phyloP scores from a whole-genome alignment of 2,113 vertebrate genomes.

The Galemys pyrenaicus region DNA sequence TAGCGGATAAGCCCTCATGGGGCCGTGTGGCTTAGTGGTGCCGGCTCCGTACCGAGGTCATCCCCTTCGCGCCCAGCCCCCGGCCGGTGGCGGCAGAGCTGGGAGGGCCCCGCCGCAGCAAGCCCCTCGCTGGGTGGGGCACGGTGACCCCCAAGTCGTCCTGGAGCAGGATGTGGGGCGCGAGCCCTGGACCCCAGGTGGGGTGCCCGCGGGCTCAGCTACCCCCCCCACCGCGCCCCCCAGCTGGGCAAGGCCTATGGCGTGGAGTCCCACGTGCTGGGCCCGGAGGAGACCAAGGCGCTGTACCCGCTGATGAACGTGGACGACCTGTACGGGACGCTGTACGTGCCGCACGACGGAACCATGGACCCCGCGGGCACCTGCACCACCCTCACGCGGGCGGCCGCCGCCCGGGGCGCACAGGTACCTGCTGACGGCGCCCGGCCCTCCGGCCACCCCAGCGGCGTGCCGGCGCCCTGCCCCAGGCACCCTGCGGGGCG shows the following conservation, averaged over 20 bases:
- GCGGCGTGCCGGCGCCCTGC: no score
- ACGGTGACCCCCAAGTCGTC: fast-evolving
- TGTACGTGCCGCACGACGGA: slow-evolving; percentile 96
- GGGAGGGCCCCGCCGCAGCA: no score
- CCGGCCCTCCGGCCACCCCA: background rate
- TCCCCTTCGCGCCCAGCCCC: no score
- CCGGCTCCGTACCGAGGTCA: fast-evolving
- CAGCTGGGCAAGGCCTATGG: slow-evolving; percentile 97
- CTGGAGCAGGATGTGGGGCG: no score
- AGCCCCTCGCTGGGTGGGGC: background rate
- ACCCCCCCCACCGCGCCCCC: fast-evolving
- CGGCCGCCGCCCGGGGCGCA: slow-evolving; percentile 91
- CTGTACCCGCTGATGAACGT: slow-evolving; percentile 97
- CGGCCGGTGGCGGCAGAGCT: no score
- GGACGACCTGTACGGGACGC: slow-evolving; percentile 93
- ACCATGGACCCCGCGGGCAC: slow-evolving; percentile 98
- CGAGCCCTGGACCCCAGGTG: background rate
- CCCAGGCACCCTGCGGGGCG: no score
- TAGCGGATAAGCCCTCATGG: background rate
- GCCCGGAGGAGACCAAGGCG: slow-evolving; percentile 93
- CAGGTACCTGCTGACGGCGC: slow-evolving; percentile 80
- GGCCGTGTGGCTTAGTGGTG: background rate
- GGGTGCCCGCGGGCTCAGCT: background rate
- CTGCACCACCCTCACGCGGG: slow-evolving; percentile 92
- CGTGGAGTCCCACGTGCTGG: slow-evolving; percentile 95